Evolutionary conservation across 2,888 invertebrate species (phyloP), one percentile per base, ranked within the genome.

Genomic region (Catocala sponsa): DNA sequence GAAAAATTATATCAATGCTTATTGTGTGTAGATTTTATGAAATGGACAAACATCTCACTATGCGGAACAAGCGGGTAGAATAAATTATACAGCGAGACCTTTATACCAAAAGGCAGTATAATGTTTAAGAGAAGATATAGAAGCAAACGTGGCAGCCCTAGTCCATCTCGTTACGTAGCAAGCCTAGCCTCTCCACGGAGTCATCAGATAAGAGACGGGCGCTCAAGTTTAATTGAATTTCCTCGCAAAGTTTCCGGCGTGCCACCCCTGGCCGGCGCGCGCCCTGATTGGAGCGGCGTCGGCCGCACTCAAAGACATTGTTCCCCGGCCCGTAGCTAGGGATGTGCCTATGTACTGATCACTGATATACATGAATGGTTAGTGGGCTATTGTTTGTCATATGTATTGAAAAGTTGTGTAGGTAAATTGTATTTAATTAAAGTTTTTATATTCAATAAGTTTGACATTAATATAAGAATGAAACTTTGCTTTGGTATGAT

Each of bases 171-270:
- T 91, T 91, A 92, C 91, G 91, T 84, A 84, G 83, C 88, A 79
- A 80, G 80, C 84, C 90, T 85, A 80, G 80, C 84, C 90, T 85
- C 90, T 91, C 91, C 87, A 86, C 88, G 89, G 91, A 87, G 87
- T 84, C 86, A 94, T 92, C 94, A 91, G 94, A 94, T 92, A 92
- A 92, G 89, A 87, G 91, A 83, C 78, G 90, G 91, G 87, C 87
- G 91, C 89, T 89, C 91, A 93, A 94, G 92, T 94, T 94, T 93
- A 94, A 94, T 94, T 94, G 94, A 93, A 93, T 92, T 87, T 83
- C 86, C 89, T 86, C 86, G 81, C 88, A 91, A 93, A 94, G 92
- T 93, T 93, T 91, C 89, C 91, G 69, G 66, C 63, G 51, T 80
- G 80, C 87, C 91, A 88, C 91, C 92, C 90, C 89, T 84, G 80